These are phyloP conservation scores for Dinoponera quadriceps DNA, from an alignment of 1,140 invertebrate genomes.

Conservation along the genomic window DNA sequence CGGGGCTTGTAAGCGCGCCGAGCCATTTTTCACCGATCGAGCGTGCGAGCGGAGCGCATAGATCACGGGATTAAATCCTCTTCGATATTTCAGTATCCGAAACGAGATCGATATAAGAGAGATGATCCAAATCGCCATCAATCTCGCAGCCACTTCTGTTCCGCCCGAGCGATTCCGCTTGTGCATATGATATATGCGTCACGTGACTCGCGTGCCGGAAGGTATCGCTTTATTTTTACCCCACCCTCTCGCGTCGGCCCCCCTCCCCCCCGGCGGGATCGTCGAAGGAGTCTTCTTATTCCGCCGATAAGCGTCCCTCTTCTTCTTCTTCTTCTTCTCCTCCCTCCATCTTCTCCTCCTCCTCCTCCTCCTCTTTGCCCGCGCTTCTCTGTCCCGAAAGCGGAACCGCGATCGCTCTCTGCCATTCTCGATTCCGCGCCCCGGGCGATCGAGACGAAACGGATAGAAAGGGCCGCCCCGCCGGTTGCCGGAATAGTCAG, in stretches of 20 bases:
- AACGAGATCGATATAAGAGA: constrained; percentile 51
- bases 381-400: constrained; percentile 31
- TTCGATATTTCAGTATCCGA: constrained; percentile 58
- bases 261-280: neutral
- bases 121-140: constrained; percentile 50
- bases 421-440: constrained; percentile 59
- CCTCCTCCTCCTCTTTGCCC: constrained; percentile 20
- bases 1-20: too few species aligned
- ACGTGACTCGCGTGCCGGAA: constrained; percentile 60
- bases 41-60: constrained; percentile 19
- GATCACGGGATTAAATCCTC: constrained; percentile 53
- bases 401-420: constrained; percentile 50
- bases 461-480: constrained; percentile 16
- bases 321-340: neutral
- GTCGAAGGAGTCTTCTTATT: constrained; percentile 42
- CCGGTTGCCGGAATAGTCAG: constrained; percentile 55
- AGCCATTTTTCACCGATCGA: constrained; percentile 48
- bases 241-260: neutral
- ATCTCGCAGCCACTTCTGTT: constrained; percentile 52
- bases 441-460: constrained; percentile 50
- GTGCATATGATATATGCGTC: constrained; percentile 60
- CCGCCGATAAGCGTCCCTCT: constrained; percentile 34
- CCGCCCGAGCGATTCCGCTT: constrained; percentile 50
- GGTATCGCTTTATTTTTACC: constrained; percentile 60
- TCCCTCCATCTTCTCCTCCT: neutral